Conservation (phyloP, 1,140 invertebrate genomes). For the Heliconius hewitsoni region DNA sequence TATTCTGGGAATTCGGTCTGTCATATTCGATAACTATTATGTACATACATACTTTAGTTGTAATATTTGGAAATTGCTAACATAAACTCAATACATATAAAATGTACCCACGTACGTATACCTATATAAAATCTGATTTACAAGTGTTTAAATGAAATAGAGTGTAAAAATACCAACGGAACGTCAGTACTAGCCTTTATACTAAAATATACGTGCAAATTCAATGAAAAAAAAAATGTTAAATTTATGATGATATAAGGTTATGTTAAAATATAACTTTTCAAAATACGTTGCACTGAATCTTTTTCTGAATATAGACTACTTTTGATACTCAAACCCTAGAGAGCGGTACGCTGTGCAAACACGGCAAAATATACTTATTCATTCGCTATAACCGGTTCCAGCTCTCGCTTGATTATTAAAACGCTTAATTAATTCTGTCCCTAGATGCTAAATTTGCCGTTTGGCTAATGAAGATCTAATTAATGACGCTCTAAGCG, state of each 20-base stretch:
- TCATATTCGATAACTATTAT: background rate
- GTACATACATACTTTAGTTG: background rate
- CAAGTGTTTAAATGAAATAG: background rate
- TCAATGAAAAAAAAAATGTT: slow-evolving; percentile 5
- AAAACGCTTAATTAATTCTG: slow-evolving; percentile 18
- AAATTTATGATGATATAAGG: background rate
- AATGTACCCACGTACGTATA: too few relatives aligned
- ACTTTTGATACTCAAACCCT: background rate
- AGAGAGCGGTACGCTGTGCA: background rate
- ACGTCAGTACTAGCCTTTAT: background rate
- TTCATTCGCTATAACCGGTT: background rate
- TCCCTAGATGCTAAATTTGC: slow-evolving; percentile 16
- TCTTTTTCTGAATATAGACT: background rate
- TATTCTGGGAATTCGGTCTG: background rate
- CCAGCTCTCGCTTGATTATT: slow-evolving; percentile 9
- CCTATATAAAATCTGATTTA: too few relatives aligned
- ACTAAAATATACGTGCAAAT: background rate
- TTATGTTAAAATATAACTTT: background rate
- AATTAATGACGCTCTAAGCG: background rate
- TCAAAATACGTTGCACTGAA: background rate
- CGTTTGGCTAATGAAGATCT: background rate
- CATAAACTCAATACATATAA: too few relatives aligned
- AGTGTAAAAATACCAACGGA: background rate
- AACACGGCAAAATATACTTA: slow-evolving; percentile 8
- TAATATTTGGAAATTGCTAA: too few relatives aligned